A percentile compares a stretch with the other conserved stretches of the same genome.
These are phyloP conservation scores for Trichonephila clavata DNA, from an alignment of 1,140 invertebrate genomes.

Conservation along the genomic window DNA sequence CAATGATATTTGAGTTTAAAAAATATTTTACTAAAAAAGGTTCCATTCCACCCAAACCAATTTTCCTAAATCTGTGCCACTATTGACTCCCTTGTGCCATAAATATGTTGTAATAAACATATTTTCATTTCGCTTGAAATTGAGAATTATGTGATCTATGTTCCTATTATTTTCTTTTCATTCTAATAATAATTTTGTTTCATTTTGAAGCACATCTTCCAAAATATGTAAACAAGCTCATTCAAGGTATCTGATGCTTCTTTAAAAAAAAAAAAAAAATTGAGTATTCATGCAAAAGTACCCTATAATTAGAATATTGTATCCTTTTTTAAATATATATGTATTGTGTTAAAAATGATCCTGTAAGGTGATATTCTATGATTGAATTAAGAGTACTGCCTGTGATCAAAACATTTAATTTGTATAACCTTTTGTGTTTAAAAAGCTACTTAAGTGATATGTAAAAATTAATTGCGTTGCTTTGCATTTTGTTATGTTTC, in stretches of 20 bases:
- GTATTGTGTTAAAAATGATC: neutral
- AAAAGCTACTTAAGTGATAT: slow-evolving; percentile 9
- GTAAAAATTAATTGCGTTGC: neutral
- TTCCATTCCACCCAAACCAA: neutral
- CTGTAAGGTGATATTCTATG: too few relatives aligned
- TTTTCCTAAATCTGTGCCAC: slow-evolving; percentile 53
- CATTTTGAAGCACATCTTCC: too few relatives aligned
- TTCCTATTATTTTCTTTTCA: slow-evolving; percentile 48
- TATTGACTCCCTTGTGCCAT: slow-evolving; percentile 46
- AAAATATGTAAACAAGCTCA: neutral
- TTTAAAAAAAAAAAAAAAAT: neutral
- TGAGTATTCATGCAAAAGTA: too few relatives aligned
- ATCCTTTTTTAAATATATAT: neutral
- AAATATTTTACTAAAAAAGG: neutral
- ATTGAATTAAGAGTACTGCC: neutral
- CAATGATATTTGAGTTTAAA: neutral
- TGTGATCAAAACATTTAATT: slow-evolving; percentile 14
- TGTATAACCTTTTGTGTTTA: neutral
- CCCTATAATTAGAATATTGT: too few relatives aligned
- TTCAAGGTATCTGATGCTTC: slow-evolving; percentile 44
- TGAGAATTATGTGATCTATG: slow-evolving; percentile 52
- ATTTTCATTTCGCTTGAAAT: neutral
- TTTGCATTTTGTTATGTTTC: neutral
- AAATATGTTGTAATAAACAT: slow-evolving; percentile 16
- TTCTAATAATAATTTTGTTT: neutral